Base-by-base conservation (phyloP, 2,797 vertebrate genomes). In the Sciurus carolinensis region DNA sequence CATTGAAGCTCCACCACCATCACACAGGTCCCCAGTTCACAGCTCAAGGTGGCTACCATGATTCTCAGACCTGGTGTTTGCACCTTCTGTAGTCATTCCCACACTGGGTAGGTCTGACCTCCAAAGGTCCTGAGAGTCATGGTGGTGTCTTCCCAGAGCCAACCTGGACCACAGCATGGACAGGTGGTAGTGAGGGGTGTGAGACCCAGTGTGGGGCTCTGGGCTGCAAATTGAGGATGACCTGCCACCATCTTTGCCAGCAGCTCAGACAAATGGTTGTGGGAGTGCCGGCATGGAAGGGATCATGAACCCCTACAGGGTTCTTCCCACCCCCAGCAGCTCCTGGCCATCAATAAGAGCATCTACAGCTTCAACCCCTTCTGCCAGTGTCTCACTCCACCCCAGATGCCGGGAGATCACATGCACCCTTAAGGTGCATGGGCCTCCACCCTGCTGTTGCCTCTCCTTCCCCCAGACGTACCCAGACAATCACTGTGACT, bases 331-430 rank as follows among this genome's bases (percentile, higher is more conserved):
- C 1, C 99, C 33, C 99, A 99, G 98, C 99, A 99, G 91, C 98
- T 99, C 90, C 98, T 99, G 97, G 98, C 98, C 92, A 98, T 99
- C 90, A 99, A 99, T 96, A 99, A 99, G 97, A 98, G 98, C 0
- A 98, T 99, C 96, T 99, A 99, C 30, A 98, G 99, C 97, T 98
- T 99, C 0, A 99, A 99, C 95, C 99, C 99, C 82, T 99, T 99
- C 98, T 99, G 99, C 96, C 99, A 99, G 98, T 99, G 99, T 75
- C 99, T 99, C 96, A 99, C 99, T 93, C 99, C 99, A 0, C 99
- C 99, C 8, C 99, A 99, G 98, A 99, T 99, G 99, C 99, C 99
- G 0, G 99, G 99, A 87, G 99, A 99, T 98, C 99, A 99, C 98
- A 99, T 99, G 99, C 99, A 99, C 97, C 99, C 99, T 75, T 99